These are phyloP conservation scores for Cryptocephalus primarius DNA, from an alignment of 2,888 invertebrate genomes.

Conservation along the genomic window DNA sequence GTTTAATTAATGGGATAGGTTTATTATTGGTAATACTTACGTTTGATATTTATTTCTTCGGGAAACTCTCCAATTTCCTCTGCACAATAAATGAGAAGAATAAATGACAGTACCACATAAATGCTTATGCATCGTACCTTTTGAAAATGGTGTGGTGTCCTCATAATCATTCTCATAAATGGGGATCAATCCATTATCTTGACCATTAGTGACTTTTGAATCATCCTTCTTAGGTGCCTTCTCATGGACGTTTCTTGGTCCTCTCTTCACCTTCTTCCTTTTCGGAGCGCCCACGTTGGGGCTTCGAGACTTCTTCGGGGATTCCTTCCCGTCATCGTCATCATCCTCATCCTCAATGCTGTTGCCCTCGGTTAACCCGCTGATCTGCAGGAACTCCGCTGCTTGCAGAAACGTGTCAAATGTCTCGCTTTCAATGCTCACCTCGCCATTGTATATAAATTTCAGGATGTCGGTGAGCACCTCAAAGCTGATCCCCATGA, in stretches of 20 bases:
- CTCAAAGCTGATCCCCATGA: slow-evolving; percentile 54
- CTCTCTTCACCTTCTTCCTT: background rate
- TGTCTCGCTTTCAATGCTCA: slow-evolving; percentile 53
- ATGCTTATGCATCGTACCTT: too few relatives aligned
- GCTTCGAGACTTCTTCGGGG: background rate
- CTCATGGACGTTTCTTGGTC: background rate
- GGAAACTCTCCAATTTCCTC: too few relatives aligned
- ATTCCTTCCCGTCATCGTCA: background rate
- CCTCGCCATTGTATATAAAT: slow-evolving; percentile 61
- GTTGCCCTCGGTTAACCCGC: slow-evolving; percentile 41
- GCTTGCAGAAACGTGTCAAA: slow-evolving; percentile 52
- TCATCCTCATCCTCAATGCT: background rate
- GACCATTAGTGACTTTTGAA: too few relatives aligned
- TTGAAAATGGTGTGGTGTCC: too few relatives aligned
- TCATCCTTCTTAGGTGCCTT: background rate
- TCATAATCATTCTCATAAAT: too few relatives aligned
- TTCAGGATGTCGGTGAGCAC: slow-evolving; percentile 53
- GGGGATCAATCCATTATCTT: too few relatives aligned
- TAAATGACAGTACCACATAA: too few relatives aligned
- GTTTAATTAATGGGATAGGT: too few relatives aligned
- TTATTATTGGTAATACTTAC: too few relatives aligned
- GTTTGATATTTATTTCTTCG: too few relatives aligned
- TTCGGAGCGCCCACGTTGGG: background rate
- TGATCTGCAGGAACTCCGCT: slow-evolving; percentile 52
- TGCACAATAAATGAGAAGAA: too few relatives aligned